phyloP scores from a whole-genome alignment of 2,113 vertebrate genomes.

The Clupea harengus region DNA sequence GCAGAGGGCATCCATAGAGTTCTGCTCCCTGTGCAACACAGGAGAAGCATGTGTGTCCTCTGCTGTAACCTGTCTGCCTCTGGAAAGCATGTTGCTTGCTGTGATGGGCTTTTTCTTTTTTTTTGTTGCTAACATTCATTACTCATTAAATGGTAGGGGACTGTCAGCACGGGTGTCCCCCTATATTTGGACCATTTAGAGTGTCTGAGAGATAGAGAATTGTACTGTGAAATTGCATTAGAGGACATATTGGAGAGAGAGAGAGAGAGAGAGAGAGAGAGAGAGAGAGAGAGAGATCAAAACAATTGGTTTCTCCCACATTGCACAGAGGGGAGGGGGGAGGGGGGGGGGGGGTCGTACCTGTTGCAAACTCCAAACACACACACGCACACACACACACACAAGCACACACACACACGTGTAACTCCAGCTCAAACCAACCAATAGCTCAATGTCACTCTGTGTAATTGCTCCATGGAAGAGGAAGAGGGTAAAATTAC shows the following conservation, averaged over 20 bases:
- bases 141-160: not conserved
- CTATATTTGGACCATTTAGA: not conserved
- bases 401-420: too few species aligned
- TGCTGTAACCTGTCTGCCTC: too few species aligned
- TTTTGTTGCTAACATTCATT: not conserved
- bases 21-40: too few species aligned
- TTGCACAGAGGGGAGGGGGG: not conserved
- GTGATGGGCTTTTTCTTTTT: too few species aligned
- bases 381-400: too few species aligned
- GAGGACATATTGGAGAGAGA: not conserved
- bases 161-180: not conserved
- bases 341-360: not conserved
- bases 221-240: not conserved
- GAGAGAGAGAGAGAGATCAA: not conserved
- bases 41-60: too few species aligned
- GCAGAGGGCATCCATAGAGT: too few species aligned
- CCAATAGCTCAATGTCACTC: constrained; percentile 3
- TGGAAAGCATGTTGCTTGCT: too few species aligned
- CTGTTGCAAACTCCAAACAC: constrained; percentile 3
- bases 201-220: not conserved
- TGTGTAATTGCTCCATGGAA: constrained; percentile 25
- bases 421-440: constrained; percentile 3
- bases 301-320: not conserved
- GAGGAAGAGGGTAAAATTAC: constrained; percentile 14
- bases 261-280: not conserved